Conservation (phyloP, 2,113 vertebrate species). For the Pogonocichla stellata region DNA sequence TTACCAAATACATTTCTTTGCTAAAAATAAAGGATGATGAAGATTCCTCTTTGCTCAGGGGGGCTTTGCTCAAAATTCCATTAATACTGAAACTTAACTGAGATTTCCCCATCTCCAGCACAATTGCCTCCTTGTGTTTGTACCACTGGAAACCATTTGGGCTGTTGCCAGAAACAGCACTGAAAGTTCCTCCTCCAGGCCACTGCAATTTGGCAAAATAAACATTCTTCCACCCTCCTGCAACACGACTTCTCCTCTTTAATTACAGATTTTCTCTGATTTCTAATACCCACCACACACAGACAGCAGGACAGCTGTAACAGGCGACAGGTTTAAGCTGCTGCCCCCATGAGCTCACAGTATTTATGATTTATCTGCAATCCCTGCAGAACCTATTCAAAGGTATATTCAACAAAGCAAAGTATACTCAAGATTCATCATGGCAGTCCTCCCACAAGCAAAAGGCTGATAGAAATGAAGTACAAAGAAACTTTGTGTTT, state of each 20-base stretch:
- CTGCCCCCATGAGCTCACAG: not conserved
- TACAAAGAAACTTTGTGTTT: not conserved
- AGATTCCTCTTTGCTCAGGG: not conserved
- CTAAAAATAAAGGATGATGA: slow-evolving; percentile 3
- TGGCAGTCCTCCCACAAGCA: not conserved
- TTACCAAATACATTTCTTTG: not conserved
- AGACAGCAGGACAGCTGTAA: not conserved
- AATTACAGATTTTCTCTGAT: not conserved
- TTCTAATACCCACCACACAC: not conserved
- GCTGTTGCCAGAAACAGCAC: not conserved
- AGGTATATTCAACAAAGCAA: not conserved
- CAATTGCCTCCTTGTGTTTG: not conserved
- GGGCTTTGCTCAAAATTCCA: not conserved
- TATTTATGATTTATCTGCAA: slow-evolving; percentile 7
- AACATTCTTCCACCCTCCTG: not conserved
- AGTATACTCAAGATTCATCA: not conserved
- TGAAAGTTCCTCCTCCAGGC: not conserved
- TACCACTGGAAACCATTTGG: not conserved
- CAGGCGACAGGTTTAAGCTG: not conserved
- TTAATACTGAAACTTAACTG: slow-evolving; percentile 6
- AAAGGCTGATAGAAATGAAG: not conserved
- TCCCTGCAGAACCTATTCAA: not conserved
- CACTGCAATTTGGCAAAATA: not conserved
- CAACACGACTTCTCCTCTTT: not conserved
- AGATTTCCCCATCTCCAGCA: not conserved